Conservation (phyloP, 2,113 vertebrate genomes). For the Pimephales promelas region DNA sequence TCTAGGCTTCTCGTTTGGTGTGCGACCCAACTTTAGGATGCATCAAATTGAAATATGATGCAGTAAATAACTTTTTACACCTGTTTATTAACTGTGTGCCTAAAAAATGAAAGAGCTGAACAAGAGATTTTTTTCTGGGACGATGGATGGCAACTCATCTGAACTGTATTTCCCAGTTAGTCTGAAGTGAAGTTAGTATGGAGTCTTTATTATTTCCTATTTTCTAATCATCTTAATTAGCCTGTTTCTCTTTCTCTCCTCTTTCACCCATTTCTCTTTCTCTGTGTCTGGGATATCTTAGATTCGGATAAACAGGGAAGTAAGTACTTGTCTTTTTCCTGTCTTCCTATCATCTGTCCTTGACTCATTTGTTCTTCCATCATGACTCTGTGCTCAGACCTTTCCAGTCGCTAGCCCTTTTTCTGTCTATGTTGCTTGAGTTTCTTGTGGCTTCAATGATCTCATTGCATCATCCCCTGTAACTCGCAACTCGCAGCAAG, state of each 20-base stretch:
- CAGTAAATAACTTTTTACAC: neutral
- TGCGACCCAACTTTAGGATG: too few species aligned
- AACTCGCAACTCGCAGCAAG: too few species aligned
- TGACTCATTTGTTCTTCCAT: conserved; percentile 1
- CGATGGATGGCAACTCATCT: neutral
- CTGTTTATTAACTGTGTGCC: neutral
- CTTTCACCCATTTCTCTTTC: conserved; percentile 31
- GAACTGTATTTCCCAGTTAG: neutral
- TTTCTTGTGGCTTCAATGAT: neutral
- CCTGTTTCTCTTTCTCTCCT: conserved; percentile 55
- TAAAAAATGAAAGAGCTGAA: neutral
- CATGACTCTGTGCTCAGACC: neutral
- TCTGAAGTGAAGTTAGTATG: neutral
- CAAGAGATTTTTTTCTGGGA: neutral
- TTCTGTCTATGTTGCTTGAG: neutral
- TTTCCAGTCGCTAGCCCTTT: neutral
- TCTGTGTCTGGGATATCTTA: conserved; percentile 70
- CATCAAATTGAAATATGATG: neutral
- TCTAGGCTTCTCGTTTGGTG: too few species aligned
- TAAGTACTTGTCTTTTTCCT: conserved; percentile 75
- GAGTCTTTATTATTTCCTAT: conserved; percentile 35
- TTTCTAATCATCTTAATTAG: conserved; percentile 69
- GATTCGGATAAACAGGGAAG: conserved; percentile 87
- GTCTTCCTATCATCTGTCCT: conserved; percentile 12
- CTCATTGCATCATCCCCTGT: conserved; percentile 4